Evolutionary conservation across 2,797 vertebrate species (phyloP), one percentile per base, ranked within the genome.

Genomic region (Spea hammondii): DNA sequence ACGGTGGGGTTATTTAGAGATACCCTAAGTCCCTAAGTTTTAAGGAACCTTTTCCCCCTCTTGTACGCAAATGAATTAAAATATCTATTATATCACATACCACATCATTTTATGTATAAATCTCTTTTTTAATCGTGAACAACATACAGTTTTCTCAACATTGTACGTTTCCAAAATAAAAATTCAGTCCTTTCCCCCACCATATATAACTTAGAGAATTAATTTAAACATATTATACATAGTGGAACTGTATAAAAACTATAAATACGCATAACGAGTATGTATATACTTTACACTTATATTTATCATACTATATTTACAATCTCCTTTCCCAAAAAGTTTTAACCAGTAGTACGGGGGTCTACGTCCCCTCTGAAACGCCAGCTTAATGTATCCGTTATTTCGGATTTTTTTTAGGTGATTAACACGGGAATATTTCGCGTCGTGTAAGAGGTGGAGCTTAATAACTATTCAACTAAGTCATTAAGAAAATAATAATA

Each of bases 201-300:
- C 17, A 74, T 70, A 70, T 82, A 77, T 82, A 82, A 82, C 75
- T 82, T 82, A 82, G 13, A 72, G 77, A 64, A 46, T 73, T 77
- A 73, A 77, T 59, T 77, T 77, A 73, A 73, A 79, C 70, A 74
- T 74, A 54, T 70, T 75, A 75, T 14, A 79, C 54, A 79, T 74
- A 7, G 64, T 8, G 4, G 50, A 67, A 72, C 49, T 17, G 48
- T 73, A 32, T 32, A 77, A 82, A 82, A 72, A 60, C 65, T 82
- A 72, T 82, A 82, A 82, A 82, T 82, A 81, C 57, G 65, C 69
- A 54, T 32, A 66, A 8, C 62, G 32, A 32, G 64, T 72, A 51
- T 73, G 65, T 49, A 55, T 77, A 67, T 71, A 60, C 60, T 68
- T 65, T 77, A 76, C 70, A 82, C 69, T 73, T 68, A 72, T 76